A percentile compares a stretch with the other conserved stretches of the same genome.
Evolutionary conservation across 2,797 vertebrate species (phyloP).

Genomic region (Jordanella pulchra): DNA sequence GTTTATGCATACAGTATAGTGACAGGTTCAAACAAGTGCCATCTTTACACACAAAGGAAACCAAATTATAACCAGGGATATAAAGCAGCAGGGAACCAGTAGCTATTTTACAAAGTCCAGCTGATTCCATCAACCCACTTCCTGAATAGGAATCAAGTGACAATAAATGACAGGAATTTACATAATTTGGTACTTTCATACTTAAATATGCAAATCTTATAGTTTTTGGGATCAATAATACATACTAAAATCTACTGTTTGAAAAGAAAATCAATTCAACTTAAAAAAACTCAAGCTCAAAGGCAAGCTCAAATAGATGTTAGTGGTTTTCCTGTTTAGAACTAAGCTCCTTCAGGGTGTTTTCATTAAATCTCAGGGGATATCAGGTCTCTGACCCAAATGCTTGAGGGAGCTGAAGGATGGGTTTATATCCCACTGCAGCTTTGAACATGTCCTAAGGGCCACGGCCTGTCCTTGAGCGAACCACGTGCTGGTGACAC

Average conservation of each 20-base stretch:
- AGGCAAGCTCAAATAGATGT: neutral
- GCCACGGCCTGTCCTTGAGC: slow-evolving; percentile 73
- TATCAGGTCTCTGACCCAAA: slow-evolving; percentile 68
- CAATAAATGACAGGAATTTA: no score
- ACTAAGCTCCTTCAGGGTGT: slow-evolving; percentile 27
- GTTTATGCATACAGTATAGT: neutral
- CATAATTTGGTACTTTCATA: neutral
- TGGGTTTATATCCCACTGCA: slow-evolving; percentile 75
- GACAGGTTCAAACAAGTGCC: neutral
- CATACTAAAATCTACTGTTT: neutral
- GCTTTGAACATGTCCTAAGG: slow-evolving; percentile 56
- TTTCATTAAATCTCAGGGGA: slow-evolving; percentile 36
- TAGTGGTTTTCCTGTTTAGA: slow-evolving; percentile 4
- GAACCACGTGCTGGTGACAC: slow-evolving; percentile 56
- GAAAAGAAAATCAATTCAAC: neutral
- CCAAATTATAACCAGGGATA: neutral
- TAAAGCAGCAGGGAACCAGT: neutral
- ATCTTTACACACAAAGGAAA: neutral
- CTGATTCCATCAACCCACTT: neutral
- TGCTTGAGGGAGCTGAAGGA: slow-evolving; percentile 30
- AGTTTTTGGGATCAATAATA: neutral
- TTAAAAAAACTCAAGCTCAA: no score
- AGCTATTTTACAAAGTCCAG: no score
- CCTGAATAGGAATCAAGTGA: neutral
- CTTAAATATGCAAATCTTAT: neutral